A percentile compares a stretch with the other conserved stretches of the same genome.
Evolutionary conservation across 2,888 invertebrate genomes (phyloP).

Genomic region (Nasonovia ribisnigri): DNA sequence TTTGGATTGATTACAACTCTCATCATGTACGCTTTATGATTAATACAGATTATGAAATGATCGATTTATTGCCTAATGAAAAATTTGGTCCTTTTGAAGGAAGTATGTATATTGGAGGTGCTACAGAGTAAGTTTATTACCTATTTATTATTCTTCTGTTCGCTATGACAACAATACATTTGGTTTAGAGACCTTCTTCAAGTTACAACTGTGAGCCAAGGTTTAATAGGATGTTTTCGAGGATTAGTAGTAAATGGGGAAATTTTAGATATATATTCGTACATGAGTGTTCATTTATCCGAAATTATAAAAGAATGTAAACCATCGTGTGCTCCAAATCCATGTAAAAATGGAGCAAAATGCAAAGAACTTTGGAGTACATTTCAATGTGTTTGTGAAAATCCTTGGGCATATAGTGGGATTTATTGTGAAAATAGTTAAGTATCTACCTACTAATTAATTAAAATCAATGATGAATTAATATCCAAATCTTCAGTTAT

Average conservation of each 20-base stretch:
- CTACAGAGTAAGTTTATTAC: slow-evolving; percentile 81
- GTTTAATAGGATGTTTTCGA: slow-evolving; percentile 93
- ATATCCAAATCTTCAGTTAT: neutral
- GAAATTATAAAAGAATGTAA: slow-evolving; percentile 94
- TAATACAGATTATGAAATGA: slow-evolving; percentile 90
- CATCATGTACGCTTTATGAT: slow-evolving; percentile 94
- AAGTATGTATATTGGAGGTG: slow-evolving; percentile 93
- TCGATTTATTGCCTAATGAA: slow-evolving; percentile 85
- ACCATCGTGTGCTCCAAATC: slow-evolving; percentile 93
- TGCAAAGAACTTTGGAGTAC: slow-evolving; percentile 94
- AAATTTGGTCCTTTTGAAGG: slow-evolving; percentile 94
- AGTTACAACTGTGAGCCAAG: slow-evolving; percentile 87
- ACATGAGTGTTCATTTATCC: slow-evolving; percentile 91
- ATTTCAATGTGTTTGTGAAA: slow-evolving; percentile 92
- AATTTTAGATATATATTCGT: slow-evolving; percentile 90
- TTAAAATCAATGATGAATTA: slow-evolving; percentile 31
- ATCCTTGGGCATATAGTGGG: slow-evolving; percentile 93
- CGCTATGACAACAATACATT: neutral
- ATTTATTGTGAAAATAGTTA: slow-evolving; percentile 89
- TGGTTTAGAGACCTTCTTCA: slow-evolving; percentile 80
- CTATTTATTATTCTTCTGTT: neutral
- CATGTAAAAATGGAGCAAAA: slow-evolving; percentile 90
- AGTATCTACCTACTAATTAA: slow-evolving; percentile 4
- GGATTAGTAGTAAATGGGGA: slow-evolving; percentile 93
- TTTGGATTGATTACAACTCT: slow-evolving; percentile 95